A percentile compares a stretch with the other conserved stretches of the same genome.
These are phyloP conservation scores for Casuarius casuarius DNA, from an alignment of 2,113 vertebrate genomes.

Conservation along the genomic window DNA sequence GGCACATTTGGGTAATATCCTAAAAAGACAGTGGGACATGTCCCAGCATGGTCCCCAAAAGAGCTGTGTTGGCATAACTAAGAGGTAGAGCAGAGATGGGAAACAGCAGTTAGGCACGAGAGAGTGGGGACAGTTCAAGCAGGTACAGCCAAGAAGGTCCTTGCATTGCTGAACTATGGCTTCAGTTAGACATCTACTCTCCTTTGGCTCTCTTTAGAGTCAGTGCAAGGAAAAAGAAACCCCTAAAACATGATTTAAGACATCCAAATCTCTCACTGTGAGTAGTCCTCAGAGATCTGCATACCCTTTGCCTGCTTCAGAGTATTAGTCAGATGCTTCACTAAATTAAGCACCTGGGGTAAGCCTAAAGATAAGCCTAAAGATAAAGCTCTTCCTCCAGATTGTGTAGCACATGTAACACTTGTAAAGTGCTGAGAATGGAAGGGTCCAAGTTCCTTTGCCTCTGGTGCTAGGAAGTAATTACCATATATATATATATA, in stretches of 20 bases:
- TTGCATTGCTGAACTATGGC: rapidly evolving
- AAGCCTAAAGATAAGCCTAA: neutral
- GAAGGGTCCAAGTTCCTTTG: neutral
- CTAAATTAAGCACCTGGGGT: neutral
- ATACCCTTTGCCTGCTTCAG: neutral
- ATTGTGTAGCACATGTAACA: neutral
- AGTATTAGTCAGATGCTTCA: neutral
- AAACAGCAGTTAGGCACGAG: neutral
- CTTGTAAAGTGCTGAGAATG: neutral
- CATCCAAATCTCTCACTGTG: neutral
- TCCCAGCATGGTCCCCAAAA: neutral
- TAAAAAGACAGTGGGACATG: neutral
- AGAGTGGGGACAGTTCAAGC: neutral
- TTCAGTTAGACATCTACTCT: neutral
- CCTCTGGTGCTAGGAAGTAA: neutral
- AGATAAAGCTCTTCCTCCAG: neutral
- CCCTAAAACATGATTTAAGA: neutral
- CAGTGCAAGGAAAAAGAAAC: neutral
- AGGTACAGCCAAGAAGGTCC: neutral
- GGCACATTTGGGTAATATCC: neutral
- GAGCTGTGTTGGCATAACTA: neutral
- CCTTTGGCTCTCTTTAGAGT: neutral
- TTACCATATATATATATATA: neutral
- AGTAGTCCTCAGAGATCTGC: neutral
- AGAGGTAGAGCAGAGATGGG: neutral